Evolutionary conservation across 37 sponge, comb jelly and placozoan genomes (phyloP).

Genomic region (Lycopodina hypogea): DNA sequence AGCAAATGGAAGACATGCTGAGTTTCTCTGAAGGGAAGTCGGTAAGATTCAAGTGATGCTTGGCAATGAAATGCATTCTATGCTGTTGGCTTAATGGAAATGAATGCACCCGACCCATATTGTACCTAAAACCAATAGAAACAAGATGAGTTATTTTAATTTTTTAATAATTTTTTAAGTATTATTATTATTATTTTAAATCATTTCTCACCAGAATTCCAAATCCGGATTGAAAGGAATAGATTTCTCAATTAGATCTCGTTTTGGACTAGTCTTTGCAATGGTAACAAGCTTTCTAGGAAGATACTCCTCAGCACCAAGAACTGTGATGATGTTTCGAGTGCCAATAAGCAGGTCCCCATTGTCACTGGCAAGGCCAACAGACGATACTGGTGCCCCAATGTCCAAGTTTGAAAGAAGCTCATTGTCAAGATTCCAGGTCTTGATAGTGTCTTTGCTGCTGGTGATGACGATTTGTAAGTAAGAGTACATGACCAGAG

Average conservation of each 20-base stretch:
- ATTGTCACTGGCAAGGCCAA: constrained; percentile 19
- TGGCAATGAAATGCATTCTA: too few species aligned
- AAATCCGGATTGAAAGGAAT: constrained; percentile 32
- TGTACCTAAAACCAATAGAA: too few species aligned
- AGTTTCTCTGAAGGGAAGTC: too few species aligned
- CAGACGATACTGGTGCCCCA: constrained; percentile 26
- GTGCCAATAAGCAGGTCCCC: constrained; percentile 55
- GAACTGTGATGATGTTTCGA: constrained; percentile 30
- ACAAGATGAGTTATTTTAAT: too few species aligned
- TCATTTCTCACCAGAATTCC: constrained; percentile 48
- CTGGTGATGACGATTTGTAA: constrained; percentile 46
- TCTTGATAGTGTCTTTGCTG: constrained; percentile 48
- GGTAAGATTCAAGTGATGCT: too few species aligned
- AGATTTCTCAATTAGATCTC: constrained; percentile 9
- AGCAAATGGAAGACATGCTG: too few species aligned
- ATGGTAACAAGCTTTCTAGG: constrained; percentile 2
- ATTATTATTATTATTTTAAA: too few species aligned
- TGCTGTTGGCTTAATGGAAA: too few species aligned
- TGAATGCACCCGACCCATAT: too few species aligned
- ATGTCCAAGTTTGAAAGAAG: constrained; percentile 60
- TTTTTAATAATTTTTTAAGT: too few species aligned
- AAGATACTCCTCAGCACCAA: constrained; percentile 28
- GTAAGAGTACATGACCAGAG: constrained; percentile 4
- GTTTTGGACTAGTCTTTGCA: background rate
- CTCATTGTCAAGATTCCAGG: constrained; percentile 48